A percentile compares a stretch with the other conserved stretches of the same genome.
Evolutionary conservation across 2,888 invertebrate genomes (phyloP).

Genomic region (Leptarthrus brevirostris): DNA sequence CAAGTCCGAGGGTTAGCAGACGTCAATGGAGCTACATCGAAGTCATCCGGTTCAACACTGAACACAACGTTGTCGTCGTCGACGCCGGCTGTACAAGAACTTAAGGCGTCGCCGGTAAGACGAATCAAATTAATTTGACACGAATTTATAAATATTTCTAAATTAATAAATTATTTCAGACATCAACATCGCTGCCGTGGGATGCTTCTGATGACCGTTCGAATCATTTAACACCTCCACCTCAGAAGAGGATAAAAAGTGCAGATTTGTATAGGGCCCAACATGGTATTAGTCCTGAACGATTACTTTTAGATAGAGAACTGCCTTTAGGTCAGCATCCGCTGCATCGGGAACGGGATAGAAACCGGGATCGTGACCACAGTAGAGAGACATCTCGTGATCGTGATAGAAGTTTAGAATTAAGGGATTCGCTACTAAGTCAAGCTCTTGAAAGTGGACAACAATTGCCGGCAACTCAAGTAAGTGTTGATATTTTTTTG

Average conservation of each 20-base stretch:
- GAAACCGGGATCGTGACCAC: constrained; percentile 57
- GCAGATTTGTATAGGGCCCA: constrained; percentile 77
- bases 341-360: constrained; percentile 63
- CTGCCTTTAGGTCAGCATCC: constrained; percentile 64
- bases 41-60: constrained; percentile 53
- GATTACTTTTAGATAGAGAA: constrained; percentile 65
- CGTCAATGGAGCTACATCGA: constrained; percentile 69
- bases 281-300: constrained; percentile 68
- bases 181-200: constrained; percentile 74
- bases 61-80: constrained; percentile 57
- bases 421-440: constrained; percentile 78
- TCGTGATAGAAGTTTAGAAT: constrained; percentile 74
- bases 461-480: constrained; percentile 66
- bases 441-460: constrained; percentile 81
- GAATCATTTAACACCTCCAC: constrained; percentile 70
- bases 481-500: constrained; percentile 42
- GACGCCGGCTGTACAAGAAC: constrained; percentile 64
- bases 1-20: constrained; percentile 89
- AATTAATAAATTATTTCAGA: constrained; percentile 66
- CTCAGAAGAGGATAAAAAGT: constrained; percentile 78
- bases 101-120: constrained; percentile 68
- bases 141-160: constrained; percentile 54
- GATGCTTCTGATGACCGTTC: constrained; percentile 72
- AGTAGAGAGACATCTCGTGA: constrained; percentile 61
- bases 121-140: constrained; percentile 59